These are phyloP conservation scores for Pelmatolapia mariae DNA, from an alignment of 2,113 vertebrate genomes.

Conservation along the genomic window DNA sequence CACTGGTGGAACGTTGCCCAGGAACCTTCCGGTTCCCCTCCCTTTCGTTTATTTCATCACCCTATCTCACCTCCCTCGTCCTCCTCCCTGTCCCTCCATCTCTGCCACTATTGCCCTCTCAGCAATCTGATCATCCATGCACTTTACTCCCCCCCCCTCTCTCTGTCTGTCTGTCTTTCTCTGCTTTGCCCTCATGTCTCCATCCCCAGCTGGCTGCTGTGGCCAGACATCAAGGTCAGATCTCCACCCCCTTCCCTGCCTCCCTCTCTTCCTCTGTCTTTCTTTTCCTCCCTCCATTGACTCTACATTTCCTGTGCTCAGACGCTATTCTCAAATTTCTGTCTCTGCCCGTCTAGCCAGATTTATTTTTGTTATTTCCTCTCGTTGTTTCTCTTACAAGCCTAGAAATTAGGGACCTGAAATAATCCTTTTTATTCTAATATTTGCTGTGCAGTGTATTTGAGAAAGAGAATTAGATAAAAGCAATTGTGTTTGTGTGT, in stretches of 20 bases:
- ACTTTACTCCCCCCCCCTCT: conserved; percentile 6
- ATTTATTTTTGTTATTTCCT: conserved; percentile 36
- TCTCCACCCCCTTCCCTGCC: conserved; percentile 24
- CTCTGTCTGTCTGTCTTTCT: not conserved
- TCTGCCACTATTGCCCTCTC: conserved; percentile 42
- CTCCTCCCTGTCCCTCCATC: not conserved
- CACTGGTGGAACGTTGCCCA: conserved; percentile 43
- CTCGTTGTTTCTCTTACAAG: conserved; percentile 9
- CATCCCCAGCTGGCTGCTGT: conserved; percentile 48
- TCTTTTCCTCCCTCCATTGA: conserved; percentile 35
- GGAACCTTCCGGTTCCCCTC: conserved; percentile 29
- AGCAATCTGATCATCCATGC: conserved; percentile 59
- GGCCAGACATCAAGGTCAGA: conserved; percentile 72
- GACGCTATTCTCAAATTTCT: conserved; percentile 47
- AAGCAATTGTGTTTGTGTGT: not conserved
- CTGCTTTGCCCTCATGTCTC: conserved; percentile 50
- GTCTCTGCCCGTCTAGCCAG: conserved; percentile 24
- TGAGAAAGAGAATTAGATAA: not conserved
- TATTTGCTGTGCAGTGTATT: not conserved
- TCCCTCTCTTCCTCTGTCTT: conserved; percentile 16
- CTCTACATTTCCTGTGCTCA: conserved; percentile 57
- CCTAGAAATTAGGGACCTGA: not conserved
- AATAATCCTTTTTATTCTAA: not conserved
- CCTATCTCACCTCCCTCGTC: conserved; percentile 13
- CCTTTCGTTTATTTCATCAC: conserved; percentile 25